Conservation (phyloP, 1,140 invertebrate genomes). For the Zaprionus kolodkinae region DNA sequence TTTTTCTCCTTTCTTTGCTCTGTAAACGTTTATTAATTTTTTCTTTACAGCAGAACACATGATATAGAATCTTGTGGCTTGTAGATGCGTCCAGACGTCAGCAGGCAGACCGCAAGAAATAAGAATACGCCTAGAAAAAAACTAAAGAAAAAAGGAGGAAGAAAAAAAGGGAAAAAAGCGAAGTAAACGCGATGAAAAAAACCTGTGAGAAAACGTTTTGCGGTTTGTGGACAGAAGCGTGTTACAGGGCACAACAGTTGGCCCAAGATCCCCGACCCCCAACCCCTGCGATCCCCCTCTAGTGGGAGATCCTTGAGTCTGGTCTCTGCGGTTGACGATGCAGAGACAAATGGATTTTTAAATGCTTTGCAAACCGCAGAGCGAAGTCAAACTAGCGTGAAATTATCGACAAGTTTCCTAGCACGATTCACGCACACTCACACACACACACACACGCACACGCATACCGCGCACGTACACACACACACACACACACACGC, state of each 20-base stretch:
- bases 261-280: constrained; percentile 20
- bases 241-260: constrained; percentile 51
- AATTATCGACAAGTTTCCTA: constrained; percentile 57
- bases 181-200: not conserved
- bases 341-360: constrained; percentile 72
- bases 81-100: constrained; percentile 21
- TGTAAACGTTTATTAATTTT: not conserved
- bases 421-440: constrained; percentile 7
- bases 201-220: constrained; percentile 52
- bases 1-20: no score
- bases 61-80: not conserved
- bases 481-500: constrained; percentile 55
- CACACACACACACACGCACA: not conserved
- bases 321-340: constrained; percentile 33
- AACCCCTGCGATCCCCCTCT: no score
- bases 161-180: not conserved
- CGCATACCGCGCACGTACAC: constrained; percentile 11
- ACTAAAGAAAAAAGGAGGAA: not conserved
- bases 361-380: constrained; percentile 59
- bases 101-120: constrained; percentile 33
- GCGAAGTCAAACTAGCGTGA: constrained; percentile 42
- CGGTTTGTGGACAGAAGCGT: constrained; percentile 47
- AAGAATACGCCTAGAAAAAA: not conserved
- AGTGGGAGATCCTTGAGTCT: constrained; percentile 39
- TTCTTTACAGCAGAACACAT: not conserved